phyloP scores from a whole-genome alignment of 2,797 vertebrate species.

The Florisuga fusca region DNA sequence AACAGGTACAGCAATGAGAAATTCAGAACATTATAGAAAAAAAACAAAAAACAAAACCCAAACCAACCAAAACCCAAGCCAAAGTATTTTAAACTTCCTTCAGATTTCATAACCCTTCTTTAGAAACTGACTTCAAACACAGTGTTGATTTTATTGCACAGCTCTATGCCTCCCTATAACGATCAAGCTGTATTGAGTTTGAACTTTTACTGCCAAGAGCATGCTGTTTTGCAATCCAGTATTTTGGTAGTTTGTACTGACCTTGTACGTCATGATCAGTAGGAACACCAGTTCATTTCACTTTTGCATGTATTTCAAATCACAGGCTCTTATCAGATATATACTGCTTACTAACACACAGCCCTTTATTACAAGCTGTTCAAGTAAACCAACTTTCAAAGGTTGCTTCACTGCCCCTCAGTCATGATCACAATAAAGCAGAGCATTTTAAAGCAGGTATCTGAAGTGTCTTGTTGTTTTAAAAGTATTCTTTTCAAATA shows the following conservation, averaged over 20 bases:
- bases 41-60: too few species aligned
- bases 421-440: not conserved
- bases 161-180: not conserved
- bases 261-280: not conserved
- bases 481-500: not conserved
- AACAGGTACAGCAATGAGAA: not conserved
- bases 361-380: constrained; percentile 23
- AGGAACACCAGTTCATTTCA: not conserved
- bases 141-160: not conserved
- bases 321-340: not conserved
- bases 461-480: not conserved
- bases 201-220: not conserved
- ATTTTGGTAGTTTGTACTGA: constrained; percentile 13
- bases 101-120: not conserved
- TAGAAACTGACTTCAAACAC: not conserved
- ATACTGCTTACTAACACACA: not conserved
- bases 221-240: not conserved
- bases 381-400: constrained; percentile 27
- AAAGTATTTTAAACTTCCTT: not conserved
- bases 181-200: not conserved
- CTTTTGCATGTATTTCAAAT: not conserved
- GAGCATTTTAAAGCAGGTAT: not conserved
- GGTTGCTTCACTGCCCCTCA: not conserved
- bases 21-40: not conserved
- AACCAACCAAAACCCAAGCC: too few species aligned